These are phyloP conservation scores for Endotricha flammealis DNA, from an alignment of 2,888 invertebrate genomes.

Conservation along the genomic window DNA sequence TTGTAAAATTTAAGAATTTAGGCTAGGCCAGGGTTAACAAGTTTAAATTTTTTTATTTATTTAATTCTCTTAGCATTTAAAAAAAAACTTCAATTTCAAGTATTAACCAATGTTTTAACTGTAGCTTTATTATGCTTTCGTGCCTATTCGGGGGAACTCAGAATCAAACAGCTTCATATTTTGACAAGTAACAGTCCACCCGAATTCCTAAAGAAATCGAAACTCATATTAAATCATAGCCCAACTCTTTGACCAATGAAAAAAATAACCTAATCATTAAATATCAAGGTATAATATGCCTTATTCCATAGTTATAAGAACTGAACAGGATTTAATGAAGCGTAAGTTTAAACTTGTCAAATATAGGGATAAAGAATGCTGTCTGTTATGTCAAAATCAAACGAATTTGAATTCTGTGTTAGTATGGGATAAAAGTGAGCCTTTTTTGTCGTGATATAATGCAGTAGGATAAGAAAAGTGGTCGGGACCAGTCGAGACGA, in stretches of 20 bases:
- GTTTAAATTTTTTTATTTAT: too few species aligned
- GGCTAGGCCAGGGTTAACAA: too few species aligned
- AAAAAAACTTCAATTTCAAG: too few species aligned
- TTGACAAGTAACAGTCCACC: constrained; percentile 13
- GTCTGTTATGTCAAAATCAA: not conserved
- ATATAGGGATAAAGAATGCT: not conserved
- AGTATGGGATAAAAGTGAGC: not conserved
- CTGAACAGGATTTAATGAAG: not conserved
- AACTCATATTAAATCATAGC: constrained; percentile 67
- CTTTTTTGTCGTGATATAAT: constrained; percentile 13
- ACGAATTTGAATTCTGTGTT: not conserved
- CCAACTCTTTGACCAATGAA: constrained; percentile 20
- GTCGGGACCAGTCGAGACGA: constrained; percentile 59
- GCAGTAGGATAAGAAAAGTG: constrained; percentile 49
- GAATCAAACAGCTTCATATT: not conserved
- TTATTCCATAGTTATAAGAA: constrained; percentile 26
- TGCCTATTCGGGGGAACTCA: too few species aligned
- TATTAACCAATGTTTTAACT: too few species aligned
- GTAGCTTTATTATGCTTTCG: too few species aligned
- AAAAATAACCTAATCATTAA: constrained; percentile 3
- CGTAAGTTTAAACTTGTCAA: constrained; percentile 10
- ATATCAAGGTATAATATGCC: constrained; percentile 17
- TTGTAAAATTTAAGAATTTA: too few species aligned
- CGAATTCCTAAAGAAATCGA: constrained; percentile 75
- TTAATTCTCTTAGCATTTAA: too few species aligned